Base-by-base conservation (phyloP, 2,888 invertebrate species). In the Lissocephala sabroskyi region DNA sequence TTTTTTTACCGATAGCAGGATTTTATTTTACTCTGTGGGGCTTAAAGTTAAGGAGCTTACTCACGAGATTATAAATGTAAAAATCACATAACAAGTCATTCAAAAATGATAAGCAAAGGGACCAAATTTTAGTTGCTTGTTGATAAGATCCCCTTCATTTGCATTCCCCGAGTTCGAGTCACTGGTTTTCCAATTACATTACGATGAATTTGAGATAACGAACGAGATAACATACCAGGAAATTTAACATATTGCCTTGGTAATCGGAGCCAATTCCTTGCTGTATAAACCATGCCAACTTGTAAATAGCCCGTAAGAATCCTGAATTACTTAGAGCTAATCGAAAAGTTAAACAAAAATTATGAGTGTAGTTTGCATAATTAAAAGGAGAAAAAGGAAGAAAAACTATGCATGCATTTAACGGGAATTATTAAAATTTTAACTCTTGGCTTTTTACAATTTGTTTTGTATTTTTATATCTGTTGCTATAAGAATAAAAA, bases 181-280 rank as follows among this genome's bases (percentile, higher is more conserved):
- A 41, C 11, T 43, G 11, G 18, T 14, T 30, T 13, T 6, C 49
- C 33, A 30, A 53, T 11, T 35, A 41, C 11, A 30, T n/a, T n/a
- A 30, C 3, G 23, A 5, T 30, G 10, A 30, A 7, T 23, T 30
- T 30, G 11, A 30, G 11, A 7, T 3, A 30, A 30, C 3, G 9
- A 33, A n/a, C n/a, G n/a, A n/a, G n/a, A n/a, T n/a, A n/a, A n/a
- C n/a, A n/a, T n/a, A n/a, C n/a, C n/a, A n/a, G n/a, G 19, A 29
- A 14, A 60, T 62, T 76, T 70, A 56, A 73, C 77, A 75, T 71
- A 75, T 51, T 46, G 70, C 70, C 76, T 73, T 66, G 71, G 53
- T 65, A 45, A 33, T 13, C 14, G 35, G 14, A 43, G 19, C 16
- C 33, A 52, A 44, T 18, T 59, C 53, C 28, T 44, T 49, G 39